Evolutionary conservation across 92 coral and sea anemone genomes (phyloP), one percentile per base, ranked within the genome.

Genomic region (Porites evermanni): DNA sequence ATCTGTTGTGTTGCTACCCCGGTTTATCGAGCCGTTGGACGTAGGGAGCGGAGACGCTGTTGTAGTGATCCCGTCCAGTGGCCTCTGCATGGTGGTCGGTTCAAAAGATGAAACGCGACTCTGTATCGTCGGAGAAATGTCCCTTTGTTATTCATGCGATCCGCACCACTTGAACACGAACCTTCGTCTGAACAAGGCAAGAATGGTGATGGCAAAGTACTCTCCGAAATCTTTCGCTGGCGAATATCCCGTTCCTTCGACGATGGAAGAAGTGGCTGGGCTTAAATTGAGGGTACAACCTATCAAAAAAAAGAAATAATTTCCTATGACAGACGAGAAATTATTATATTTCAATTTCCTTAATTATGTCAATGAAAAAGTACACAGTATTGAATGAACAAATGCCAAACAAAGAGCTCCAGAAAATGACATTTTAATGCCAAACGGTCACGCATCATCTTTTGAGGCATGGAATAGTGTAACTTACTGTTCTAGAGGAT

Each of bases 41-140:
- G 82, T 92, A 19, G 94, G 80, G 26, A 87, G 61, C 6, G 98
- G 98, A 1, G 98, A 96, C 63, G 87, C 88, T 0, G 94, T 94
- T 20, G 84, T 93, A 1, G 90, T 92, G 1, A 71, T 88, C 0
- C 98, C 98, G 18, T 75, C 90, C 11, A 90, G 95, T 23, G 98
- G 94, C 74, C 90, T 96, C 14, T 94, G 98, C 75, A 92, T 96
- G 93, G 93, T 96, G 3, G 96, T 86, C 4, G 95, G 93, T 53
- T 86, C 98, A 50, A 91, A 94, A 85, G 92, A 89, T 44, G 98
- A 90, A 18, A 92, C 93, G 12, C 95, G 91, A 66, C 91, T 96
- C 44, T 96, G 98, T 47, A 93, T 94, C 50, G 94, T 96, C 59
- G 95, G 98, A 0, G 98, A 96, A 75, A 90, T 96, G 67, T 93